Base-by-base conservation (phyloP, 2,888 invertebrate genomes). In the Leptopilina syphax region DNA sequence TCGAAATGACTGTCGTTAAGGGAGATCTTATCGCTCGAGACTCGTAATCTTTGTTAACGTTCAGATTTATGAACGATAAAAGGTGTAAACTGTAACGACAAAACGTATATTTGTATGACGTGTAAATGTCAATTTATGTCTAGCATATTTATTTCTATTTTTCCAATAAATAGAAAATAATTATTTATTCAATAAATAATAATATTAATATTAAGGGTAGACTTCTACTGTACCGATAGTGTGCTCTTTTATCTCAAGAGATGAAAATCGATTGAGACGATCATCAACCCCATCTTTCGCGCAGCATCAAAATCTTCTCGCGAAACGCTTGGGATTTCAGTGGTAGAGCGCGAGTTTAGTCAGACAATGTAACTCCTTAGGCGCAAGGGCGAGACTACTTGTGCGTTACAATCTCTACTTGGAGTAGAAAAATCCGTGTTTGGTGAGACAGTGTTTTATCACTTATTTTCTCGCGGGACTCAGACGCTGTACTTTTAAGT, bases 1-100 rank as follows among this genome's bases (percentile, higher is more conserved):
- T 73, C 73, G 73, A 54, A 73, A 73, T 34, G 73, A 73, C 78
- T 79, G 79, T 79, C 76, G 79, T 79, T 81, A 79, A 82, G 81
- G 78, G 83, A 83, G 85, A 87, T 86, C 84, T 86, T 86, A 87
- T 82, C 84, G 87, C 85, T 83, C 81, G 81, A 85, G 85, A 84
- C 82, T 85, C 86, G 77, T 85, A 86, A 87, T 84, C 83, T 85
- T 85, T 85, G 86, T 86, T 87, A 87, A 85, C 86, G 85, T 85
- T 86, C 84, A 86, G 85, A 88, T 89, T 89, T 88, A 89, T 86
- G 88, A 88, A 88, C 87, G 84, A 86, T 89, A 89, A 89, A 88
- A 87, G 86, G 88, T 89, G 89, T 87, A 86, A 89, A 89, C 87
- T 89, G 86, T 87, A 86, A 89, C 87, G 85, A 89, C 88, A 86